Evolutionary conservation across 2,888 invertebrate genomes (phyloP), one percentile per base, ranked within the genome.

Genomic region (Periphyllus acericola): DNA sequence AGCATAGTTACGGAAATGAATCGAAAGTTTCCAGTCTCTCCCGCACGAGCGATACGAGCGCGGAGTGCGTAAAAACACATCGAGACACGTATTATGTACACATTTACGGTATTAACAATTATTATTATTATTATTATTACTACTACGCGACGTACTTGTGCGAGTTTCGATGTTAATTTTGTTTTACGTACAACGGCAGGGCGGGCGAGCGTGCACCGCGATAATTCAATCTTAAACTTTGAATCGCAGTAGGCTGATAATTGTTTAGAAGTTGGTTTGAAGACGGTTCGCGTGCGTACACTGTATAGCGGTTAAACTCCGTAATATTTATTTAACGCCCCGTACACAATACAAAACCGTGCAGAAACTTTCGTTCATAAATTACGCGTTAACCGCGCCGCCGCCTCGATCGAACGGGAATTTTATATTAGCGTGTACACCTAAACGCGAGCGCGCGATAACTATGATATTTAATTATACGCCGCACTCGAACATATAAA

Each of bases 211-310:
- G 46, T 5, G 46, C 46, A 1, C 9, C 46, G 46, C 46, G 14
- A 60, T 55, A 36, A 80, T 66, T 60, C 79, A 34, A 60, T 79
- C 19, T 60, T 34, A 79, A 79, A 79, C 79, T 79, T 79, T 79
- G 55, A 60, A 66, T n/a, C n/a, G n/a, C 46, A 46, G 46, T 66
- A n/a, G 66, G 52, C 60, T n/a, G 55, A 55, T 34, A 60, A 78
- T 55, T 32, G 60, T 79, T 55, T 34, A 17, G 25, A 79, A 80
- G 80, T 80, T 80, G n/a, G 66, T 80, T 66, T 66, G 66, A 66
- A 80, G 36, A n/a, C 1, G 1, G 60, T 34, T 21, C 21, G 6
- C 21, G 14, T 9, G 11, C 0, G 66, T 29, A 66, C 8, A 25
- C 9, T 5, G 36, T 36, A 6, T 36, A 55, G 19, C 14, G 14